A percentile compares a stretch with the other conserved stretches of the same genome.
Evolutionary conservation across 2,113 vertebrate genomes (phyloP).

Genomic region (Collichthys lucidus): DNA sequence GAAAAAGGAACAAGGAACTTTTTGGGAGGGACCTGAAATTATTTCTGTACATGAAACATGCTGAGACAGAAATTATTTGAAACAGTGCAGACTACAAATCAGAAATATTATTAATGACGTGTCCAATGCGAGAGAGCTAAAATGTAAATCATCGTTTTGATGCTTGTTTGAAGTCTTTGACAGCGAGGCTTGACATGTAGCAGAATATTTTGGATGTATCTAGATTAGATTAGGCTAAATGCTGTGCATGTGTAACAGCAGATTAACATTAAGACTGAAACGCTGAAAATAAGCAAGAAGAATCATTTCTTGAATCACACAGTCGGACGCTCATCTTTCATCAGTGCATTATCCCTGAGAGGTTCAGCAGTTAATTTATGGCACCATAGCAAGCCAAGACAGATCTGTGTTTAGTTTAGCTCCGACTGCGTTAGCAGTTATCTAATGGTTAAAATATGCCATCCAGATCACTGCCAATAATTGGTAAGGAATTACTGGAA

Average conservation of each 20-base stretch:
- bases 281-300: background rate
- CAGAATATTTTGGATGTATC: background rate
- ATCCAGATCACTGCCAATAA: background rate
- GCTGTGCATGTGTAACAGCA: background rate
- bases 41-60: background rate
- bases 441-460: slow-evolving; percentile 45
- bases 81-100: background rate
- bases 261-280: slow-evolving; percentile 1
- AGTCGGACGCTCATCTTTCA: background rate
- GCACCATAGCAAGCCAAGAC: slow-evolving; percentile 30
- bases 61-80: background rate
- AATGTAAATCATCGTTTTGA: background rate
- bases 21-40: background rate
- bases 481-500: background rate
- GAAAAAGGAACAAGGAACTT: background rate
- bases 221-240: background rate
- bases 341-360: slow-evolving; percentile 26
- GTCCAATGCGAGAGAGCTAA: background rate
- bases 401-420: slow-evolving; percentile 36
- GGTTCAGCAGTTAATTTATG: slow-evolving; percentile 46
- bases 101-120: background rate
- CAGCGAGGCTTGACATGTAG: background rate
- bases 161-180: background rate
- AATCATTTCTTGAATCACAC: slow-evolving; percentile 8
- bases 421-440: slow-evolving; percentile 17